Conservation (phyloP, 2,797 vertebrate genomes). For the Cyclopterus lumpus region DNA sequence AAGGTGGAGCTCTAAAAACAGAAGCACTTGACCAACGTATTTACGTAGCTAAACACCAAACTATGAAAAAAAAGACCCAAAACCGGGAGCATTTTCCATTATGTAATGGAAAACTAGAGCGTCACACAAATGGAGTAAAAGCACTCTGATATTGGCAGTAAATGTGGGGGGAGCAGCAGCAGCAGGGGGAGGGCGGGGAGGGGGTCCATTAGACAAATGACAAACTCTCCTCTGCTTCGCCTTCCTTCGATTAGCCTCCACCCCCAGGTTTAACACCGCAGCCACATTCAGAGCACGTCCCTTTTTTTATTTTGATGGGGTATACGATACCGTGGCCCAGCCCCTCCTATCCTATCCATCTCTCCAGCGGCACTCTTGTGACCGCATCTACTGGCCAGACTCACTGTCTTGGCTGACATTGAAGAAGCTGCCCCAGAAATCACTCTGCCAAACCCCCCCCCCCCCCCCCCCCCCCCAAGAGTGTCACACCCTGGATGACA, state of each 20-base stretch:
- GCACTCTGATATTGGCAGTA: constrained; percentile 45
- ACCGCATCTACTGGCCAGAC: constrained; percentile 39
- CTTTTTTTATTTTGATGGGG: constrained; percentile 66
- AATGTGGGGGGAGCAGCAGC: constrained; percentile 24
- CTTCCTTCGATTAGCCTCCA: constrained; percentile 46
- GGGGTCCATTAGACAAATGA: constrained; percentile 81
- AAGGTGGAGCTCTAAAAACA: background rate
- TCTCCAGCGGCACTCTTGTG: constrained; percentile 32
- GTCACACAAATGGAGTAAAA: background rate
- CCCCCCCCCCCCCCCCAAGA: constrained; percentile 7
- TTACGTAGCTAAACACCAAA: background rate
- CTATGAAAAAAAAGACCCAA: background rate
- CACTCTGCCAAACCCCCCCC: constrained; percentile 38
- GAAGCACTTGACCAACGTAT: background rate
- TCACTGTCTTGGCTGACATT: constrained; percentile 81
- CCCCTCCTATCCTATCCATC: constrained; percentile 53
- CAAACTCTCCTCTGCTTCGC: constrained; percentile 43
- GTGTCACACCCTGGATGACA: background rate
- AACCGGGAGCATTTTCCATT: background rate
- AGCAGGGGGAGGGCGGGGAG: constrained; percentile 2
- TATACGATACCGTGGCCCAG: constrained; percentile 24
- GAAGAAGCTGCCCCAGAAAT: constrained; percentile 57
- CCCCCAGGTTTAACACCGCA: background rate
- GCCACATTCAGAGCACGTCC: constrained; percentile 73
- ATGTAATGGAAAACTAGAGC: constrained; percentile 17